Conservation (phyloP, 2,797 vertebrate species). For the Sebastes itinus region DNA sequence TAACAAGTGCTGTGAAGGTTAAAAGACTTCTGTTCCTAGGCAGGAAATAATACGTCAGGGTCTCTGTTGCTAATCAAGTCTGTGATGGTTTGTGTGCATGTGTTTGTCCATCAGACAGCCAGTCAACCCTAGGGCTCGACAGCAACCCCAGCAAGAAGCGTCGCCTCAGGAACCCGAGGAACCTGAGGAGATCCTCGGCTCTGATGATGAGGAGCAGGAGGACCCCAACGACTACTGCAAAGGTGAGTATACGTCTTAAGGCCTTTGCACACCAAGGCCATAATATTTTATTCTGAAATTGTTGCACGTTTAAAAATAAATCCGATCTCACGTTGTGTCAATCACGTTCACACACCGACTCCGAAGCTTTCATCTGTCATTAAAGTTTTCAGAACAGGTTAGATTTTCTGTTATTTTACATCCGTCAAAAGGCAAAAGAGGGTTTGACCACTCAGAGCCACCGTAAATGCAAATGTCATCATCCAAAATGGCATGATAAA, state of each 20-base stretch:
- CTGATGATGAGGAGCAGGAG: slow-evolving; percentile 97
- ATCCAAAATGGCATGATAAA: too few species aligned
- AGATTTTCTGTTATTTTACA: too few species aligned
- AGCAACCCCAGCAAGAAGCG: slow-evolving; percentile 81
- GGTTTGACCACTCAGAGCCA: too few species aligned
- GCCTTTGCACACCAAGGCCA: too few species aligned
- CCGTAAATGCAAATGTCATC: too few species aligned
- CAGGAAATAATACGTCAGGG: neutral
- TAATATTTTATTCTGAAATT: neutral
- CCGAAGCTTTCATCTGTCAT: too few species aligned
- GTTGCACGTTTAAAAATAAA: too few species aligned
- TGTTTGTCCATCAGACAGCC: slow-evolving; percentile 83
- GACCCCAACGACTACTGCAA: slow-evolving; percentile 99
- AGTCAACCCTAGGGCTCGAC: slow-evolving; percentile 85
- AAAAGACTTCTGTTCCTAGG: neutral
- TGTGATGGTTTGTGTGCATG: neutral
- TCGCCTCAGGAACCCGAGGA: slow-evolving; percentile 87
- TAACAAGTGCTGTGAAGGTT: neutral
- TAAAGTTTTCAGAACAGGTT: too few species aligned
- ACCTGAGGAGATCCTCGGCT: slow-evolving; percentile 93
- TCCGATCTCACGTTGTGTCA: too few species aligned
- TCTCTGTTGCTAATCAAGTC: neutral
- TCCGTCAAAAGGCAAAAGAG: too few species aligned
- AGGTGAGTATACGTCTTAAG: slow-evolving; percentile 76
- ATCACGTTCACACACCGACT: too few species aligned